Percentiles rank a stretch among this genome's conserved stretches.
Evolutionary conservation across 1,140 invertebrate genomes (phyloP).

Genomic region (Diprion similis): DNA sequence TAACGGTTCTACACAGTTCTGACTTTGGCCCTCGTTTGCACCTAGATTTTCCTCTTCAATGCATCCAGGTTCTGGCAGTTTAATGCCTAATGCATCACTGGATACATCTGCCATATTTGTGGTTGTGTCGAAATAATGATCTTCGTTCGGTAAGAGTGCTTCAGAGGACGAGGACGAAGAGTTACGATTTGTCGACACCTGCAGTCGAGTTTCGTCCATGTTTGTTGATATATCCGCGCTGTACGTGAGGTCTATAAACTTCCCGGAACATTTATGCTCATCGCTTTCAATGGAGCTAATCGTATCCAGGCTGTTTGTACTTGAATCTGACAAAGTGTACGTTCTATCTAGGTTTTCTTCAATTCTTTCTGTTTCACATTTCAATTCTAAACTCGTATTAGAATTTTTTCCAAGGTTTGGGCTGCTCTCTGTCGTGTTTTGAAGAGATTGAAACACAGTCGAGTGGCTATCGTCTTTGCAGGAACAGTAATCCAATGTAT

Average conservation of each 20-base stretch:
- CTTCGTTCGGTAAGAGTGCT: not conserved
- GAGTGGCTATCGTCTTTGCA: slow-evolving; percentile 23
- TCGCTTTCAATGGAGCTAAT: not conserved
- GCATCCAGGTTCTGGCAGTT: not conserved
- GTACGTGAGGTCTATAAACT: slow-evolving; percentile 11
- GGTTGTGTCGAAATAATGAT: slow-evolving; percentile 23
- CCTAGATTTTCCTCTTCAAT: not conserved
- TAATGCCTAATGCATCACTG: not conserved
- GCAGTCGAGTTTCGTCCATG: slow-evolving; percentile 13
- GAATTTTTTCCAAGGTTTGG: not conserved
- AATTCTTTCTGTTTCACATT: not conserved
- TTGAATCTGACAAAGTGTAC: slow-evolving; percentile 28
- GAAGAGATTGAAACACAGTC: not conserved
- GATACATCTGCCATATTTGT: slow-evolving; percentile 27
- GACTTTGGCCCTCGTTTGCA: not conserved
- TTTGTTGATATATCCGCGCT: slow-evolving; percentile 33
- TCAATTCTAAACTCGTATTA: not conserved
- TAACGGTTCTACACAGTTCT: not conserved
- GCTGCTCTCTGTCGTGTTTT: not conserved
- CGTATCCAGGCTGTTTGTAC: slow-evolving; percentile 19
- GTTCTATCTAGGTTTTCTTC: slow-evolving; percentile 22
- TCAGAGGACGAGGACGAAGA: not conserved
- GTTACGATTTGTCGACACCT: not conserved
- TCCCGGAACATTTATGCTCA: not conserved
- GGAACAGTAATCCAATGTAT: slow-evolving; percentile 17